A percentile compares a stretch with the other conserved stretches of the same genome.
Conservation (phyloP, 2,797 vertebrate species). For the Tiaroga cobitis region DNA sequence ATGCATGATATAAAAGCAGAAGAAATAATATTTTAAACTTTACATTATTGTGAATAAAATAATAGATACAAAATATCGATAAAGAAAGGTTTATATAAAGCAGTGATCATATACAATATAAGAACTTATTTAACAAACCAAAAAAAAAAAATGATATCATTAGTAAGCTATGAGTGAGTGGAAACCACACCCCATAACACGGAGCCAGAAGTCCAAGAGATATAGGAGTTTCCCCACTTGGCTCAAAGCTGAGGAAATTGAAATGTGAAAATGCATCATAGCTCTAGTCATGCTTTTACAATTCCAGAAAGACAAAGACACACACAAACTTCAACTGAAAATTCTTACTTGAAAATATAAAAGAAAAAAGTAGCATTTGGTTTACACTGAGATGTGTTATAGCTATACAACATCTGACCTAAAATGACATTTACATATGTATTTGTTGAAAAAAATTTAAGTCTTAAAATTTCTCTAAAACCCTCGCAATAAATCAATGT, state of each 20-base stretch:
- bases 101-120: not conserved
- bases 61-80: not conserved
- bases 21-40: not conserved
- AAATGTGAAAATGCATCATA: not conserved
- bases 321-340: not conserved
- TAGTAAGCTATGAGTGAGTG: too few relatives aligned
- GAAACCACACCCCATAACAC: not conserved
- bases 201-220: too few relatives aligned
- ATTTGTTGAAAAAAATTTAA: too few relatives aligned
- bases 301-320: too few relatives aligned
- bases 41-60: not conserved
- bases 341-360: not conserved
- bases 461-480: not conserved
- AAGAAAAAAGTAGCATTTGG: not conserved
- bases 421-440: not conserved
- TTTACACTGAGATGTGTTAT: not conserved
- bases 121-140: not conserved
- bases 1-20: not conserved
- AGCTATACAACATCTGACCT: not conserved
- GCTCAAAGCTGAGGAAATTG: too few relatives aligned
- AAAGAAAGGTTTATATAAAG: not conserved
- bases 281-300: too few relatives aligned
- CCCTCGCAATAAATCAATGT: not conserved
- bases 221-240: not conserved
- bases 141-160: not conserved